phyloP scores from a whole-genome alignment of 2,888 invertebrate species.

The Mythimna albipuncta region DNA sequence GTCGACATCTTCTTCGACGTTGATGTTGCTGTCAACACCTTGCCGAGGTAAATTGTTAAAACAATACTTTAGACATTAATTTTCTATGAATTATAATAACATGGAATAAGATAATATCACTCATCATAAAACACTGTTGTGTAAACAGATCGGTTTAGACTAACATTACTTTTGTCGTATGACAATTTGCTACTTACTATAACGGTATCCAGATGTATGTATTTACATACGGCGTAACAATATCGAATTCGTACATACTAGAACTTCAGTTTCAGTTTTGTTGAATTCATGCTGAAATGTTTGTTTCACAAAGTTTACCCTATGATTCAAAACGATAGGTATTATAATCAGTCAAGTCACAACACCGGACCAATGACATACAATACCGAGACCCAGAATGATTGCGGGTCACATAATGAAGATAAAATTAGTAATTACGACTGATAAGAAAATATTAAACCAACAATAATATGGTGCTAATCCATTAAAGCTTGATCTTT shows the following conservation, averaged over 20 bases:
- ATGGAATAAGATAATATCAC: constrained; percentile 23
- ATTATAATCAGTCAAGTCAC: constrained; percentile 67
- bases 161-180: constrained; percentile 21
- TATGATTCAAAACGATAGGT: constrained; percentile 54
- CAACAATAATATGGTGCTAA: constrained; percentile 70
- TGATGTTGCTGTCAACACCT: constrained; percentile 85
- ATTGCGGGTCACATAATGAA: constrained; percentile 77
- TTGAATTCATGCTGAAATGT: constrained; percentile 46
- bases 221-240: constrained; percentile 40
- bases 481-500: constrained; percentile 60
- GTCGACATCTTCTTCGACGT: constrained; percentile 89
- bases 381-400: constrained; percentile 78
- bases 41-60: constrained; percentile 80
- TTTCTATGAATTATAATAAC: constrained; percentile 13
- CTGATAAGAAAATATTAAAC: constrained; percentile 75
- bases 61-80: constrained; percentile 22
- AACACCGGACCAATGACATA: constrained; percentile 75
- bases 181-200: constrained; percentile 25
- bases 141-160: constrained; percentile 37
- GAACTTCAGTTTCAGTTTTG: constrained; percentile 26
- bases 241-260: constrained; percentile 25
- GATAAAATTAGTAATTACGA: constrained; percentile 78
- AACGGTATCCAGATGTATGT: constrained; percentile 30
- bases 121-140: constrained; percentile 28
- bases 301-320: constrained; percentile 37